A percentile compares a stretch with the other conserved stretches of the same genome.
Evolutionary conservation across 1,140 invertebrate species (phyloP).

Genomic region (Procambarus clarkii): DNA sequence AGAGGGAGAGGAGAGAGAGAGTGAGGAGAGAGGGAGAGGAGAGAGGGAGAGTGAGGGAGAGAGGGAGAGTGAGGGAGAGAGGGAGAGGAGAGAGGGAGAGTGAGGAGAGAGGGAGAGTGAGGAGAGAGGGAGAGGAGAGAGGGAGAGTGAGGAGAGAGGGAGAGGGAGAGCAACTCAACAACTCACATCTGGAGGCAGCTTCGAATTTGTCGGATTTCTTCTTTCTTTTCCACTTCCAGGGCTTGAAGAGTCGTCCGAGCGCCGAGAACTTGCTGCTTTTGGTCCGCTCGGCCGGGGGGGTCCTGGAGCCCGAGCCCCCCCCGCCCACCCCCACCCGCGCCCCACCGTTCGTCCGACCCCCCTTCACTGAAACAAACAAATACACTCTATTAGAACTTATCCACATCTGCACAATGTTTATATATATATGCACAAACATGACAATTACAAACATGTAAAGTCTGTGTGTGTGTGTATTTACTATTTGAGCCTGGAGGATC

Average conservation of each 20-base stretch:
- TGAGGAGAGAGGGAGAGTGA: not conserved
- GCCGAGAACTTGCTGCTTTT: conserved; percentile 90
- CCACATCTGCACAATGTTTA: not conserved
- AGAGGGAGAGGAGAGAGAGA: too few species aligned
- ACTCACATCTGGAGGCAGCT: conserved; percentile 93
- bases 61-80: too few species aligned
- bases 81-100: too few species aligned
- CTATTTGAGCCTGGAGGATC: too few species aligned
- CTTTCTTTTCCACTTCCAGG: conserved; percentile 99
- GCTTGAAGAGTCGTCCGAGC: conserved; percentile 95
- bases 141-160: not conserved
- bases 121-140: not conserved
- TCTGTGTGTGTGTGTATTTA: too few species aligned
- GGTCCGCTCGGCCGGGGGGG: conserved; percentile 88
- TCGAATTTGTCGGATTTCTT: conserved; percentile 99
- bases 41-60: too few species aligned
- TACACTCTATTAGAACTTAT: not conserved
- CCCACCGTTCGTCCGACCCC: conserved; percentile 90
- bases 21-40: too few species aligned
- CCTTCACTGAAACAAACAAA: conserved; percentile 81
- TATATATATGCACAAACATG: not conserved
- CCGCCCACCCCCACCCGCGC: conserved; percentile 83
- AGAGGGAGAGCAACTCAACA: not conserved
- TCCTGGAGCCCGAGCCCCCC: conserved; percentile 77
- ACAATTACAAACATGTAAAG: not conserved